These are phyloP conservation scores for Heliconius himera DNA, from an alignment of 1,140 invertebrate species.

Conservation along the genomic window DNA sequence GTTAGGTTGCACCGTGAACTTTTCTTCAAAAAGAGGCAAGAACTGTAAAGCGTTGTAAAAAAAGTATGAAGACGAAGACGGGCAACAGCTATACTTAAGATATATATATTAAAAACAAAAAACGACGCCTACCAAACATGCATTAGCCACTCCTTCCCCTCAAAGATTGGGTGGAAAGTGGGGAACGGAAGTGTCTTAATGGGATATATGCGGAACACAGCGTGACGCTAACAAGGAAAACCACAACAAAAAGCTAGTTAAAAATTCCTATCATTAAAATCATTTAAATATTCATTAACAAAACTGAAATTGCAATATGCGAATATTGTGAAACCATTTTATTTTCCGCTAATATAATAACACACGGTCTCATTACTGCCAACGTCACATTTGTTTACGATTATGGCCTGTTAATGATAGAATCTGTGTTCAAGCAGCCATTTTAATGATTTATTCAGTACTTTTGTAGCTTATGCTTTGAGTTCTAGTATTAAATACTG, in stretches of 20 bases:
- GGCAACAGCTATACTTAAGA: too few relatives aligned
- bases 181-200: too few relatives aligned
- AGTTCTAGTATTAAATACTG: background rate
- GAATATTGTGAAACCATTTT: conserved; percentile 12
- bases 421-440: conserved; percentile 15
- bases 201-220: too few relatives aligned
- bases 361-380: conserved; percentile 12
- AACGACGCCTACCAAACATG: too few relatives aligned
- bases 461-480: background rate
- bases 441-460: conserved; percentile 27
- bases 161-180: too few relatives aligned
- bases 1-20: too few relatives aligned
- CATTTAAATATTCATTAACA: conserved; percentile 3
- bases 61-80: too few relatives aligned
- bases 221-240: background rate
- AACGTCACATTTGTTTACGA: conserved; percentile 23
- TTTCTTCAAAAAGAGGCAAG: too few relatives aligned
- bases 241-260: background rate
- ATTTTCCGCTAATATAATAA: conserved; percentile 11
- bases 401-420: conserved; percentile 23
- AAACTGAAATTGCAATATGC: conserved; percentile 12
- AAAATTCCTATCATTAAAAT: background rate
- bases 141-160: too few relatives aligned
- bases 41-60: too few relatives aligned
- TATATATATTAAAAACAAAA: too few relatives aligned